A percentile compares a stretch with the other conserved stretches of the same genome.
Evolutionary conservation across 2,113 vertebrate genomes (phyloP).

Genomic region (Cynoglossus semilaevis): DNA sequence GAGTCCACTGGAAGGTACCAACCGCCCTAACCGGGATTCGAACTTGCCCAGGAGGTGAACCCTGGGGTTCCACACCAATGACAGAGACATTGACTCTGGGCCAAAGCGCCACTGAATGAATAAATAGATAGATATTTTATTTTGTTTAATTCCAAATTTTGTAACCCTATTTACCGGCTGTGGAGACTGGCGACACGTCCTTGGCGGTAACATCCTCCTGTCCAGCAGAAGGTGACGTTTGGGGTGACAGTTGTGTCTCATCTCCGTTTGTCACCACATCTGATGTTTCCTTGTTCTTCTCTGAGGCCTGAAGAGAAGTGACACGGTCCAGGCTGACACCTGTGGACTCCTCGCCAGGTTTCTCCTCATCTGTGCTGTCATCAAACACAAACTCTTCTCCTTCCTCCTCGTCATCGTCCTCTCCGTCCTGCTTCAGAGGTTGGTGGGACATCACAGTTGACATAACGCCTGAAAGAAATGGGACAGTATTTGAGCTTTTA

Average conservation of each 20-base stretch:
- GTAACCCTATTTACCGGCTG: conserved; percentile 39
- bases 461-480: conserved; percentile 60
- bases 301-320: conserved; percentile 11
- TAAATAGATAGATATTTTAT: no score
- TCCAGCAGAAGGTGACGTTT: conserved; percentile 39
- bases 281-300: conserved; percentile 14
- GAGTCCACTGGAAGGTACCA: no score
- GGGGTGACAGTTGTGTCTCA: neutral
- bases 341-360: conserved; percentile 18
- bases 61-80: no score
- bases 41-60: no score
- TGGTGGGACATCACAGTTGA: conserved; percentile 56
- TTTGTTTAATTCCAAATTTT: no score
- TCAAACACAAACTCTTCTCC: conserved; percentile 65
- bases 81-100: no score
- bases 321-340: neutral
- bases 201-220: conserved; percentile 29
- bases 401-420: conserved; percentile 69
- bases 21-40: no score
- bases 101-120: no score
- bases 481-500: neutral
- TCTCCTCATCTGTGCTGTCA: conserved; percentile 58
- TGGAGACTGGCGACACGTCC: neutral
- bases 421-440: conserved; percentile 52
- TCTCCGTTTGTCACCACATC: neutral